Percentiles rank a stretch among this genome's conserved stretches.
These are phyloP conservation scores for Deilephila elpenor DNA, from an alignment of 2,888 invertebrate genomes.

Conservation along the genomic window DNA sequence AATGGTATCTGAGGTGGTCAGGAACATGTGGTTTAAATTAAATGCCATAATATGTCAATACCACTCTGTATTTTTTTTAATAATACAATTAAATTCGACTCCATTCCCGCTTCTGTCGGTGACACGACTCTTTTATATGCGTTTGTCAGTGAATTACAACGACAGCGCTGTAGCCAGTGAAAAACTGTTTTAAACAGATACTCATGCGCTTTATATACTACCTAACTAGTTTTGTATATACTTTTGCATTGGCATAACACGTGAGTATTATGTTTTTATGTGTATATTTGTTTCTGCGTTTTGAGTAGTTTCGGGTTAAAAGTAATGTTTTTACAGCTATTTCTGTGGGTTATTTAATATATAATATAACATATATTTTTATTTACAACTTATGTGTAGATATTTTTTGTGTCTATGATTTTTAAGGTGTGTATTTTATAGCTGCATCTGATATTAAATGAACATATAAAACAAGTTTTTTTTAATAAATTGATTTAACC, in stretches of 20 bases:
- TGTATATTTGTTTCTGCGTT: background rate
- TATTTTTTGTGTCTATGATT: too few relatives aligned
- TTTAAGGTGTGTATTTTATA: too few relatives aligned
- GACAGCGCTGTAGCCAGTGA: conserved; percentile 71
- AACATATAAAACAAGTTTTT: too few relatives aligned
- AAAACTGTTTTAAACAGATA: conserved; percentile 62
- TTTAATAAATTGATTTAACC: too few relatives aligned
- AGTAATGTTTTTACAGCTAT: too few relatives aligned
- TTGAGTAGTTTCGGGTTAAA: background rate
- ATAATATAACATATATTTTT: too few relatives aligned
- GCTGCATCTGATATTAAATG: too few relatives aligned
- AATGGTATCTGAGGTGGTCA: too few relatives aligned
- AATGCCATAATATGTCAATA: too few relatives aligned
- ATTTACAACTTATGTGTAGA: too few relatives aligned
- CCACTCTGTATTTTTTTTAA: background rate
- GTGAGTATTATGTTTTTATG: background rate
- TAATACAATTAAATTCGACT: conserved; percentile 41
- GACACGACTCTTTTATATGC: conserved; percentile 80
- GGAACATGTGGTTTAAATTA: too few relatives aligned
- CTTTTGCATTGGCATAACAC: background rate
- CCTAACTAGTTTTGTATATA: conserved; percentile 3
- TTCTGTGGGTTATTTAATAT: too few relatives aligned
- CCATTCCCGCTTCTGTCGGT: conserved; percentile 53
- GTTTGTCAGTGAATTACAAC: conserved; percentile 84
- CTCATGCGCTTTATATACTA: conserved; percentile 21